Evolutionary conservation across 2,888 invertebrate species (phyloP), one percentile per base, ranked within the genome.

Genomic region (Allacma fusca): DNA sequence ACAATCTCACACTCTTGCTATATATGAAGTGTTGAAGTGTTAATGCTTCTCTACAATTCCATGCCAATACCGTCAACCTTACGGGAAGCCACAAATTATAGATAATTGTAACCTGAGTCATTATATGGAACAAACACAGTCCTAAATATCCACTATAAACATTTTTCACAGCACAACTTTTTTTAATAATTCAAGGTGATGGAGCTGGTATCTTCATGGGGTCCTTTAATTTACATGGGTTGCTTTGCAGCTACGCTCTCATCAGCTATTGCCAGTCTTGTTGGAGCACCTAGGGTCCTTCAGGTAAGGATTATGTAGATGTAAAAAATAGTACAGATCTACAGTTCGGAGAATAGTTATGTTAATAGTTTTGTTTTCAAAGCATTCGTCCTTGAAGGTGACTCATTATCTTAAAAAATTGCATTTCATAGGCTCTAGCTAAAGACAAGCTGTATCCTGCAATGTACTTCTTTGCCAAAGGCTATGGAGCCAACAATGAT

Each of bases 171-270:
- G n/a, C n/a, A n/a, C n/a, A n/a, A n/a, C n/a, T n/a, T n/a, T n/a
- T n/a, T n/a, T n/a, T n/a, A 34, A 34, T 73, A 71, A 74, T 79
- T 79, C 23, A 69, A 85, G 85, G 85, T 84, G 19, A 85, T 86
- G 85, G 85, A 85, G 78, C 79, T 86, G 79, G 83, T 85, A 40
- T 86, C 86, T 16, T 86, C 85, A 1, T 89, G 87, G 85, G 88
- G 89, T n/a, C 90, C 90, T 12, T 75, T 83, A 23, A 84, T 78
- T 75, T 78, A 78, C 68, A 78, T 78, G 78, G 77, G 91, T 21
- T 90, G 90, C 80, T 90, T 90, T 85, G 90, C 90, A 23, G 91
- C 91, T 19, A 90, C 91, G 0, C 86, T 91, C 24, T 90, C 90
- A 19, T 90, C 90, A 4, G 91, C 91, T 50, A 87, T 91, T 77